Base-by-base conservation (phyloP, 2,113 vertebrate species). In the Lates calcarifer region DNA sequence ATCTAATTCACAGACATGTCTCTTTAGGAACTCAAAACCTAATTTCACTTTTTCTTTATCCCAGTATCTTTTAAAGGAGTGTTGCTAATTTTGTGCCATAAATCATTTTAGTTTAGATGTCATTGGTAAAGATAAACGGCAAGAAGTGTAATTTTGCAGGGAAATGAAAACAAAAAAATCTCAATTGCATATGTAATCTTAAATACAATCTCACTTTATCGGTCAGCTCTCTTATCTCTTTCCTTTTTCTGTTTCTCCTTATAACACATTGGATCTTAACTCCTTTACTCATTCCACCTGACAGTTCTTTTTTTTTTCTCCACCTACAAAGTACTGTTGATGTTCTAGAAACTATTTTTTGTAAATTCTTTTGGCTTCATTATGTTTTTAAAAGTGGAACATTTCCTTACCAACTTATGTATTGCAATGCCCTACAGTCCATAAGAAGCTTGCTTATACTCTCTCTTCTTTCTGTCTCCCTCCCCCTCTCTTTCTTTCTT, bases 71-170 rank as follows among this genome's bases (percentile, higher is more conserved):
- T 26, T 10, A 28, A 72, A 49, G 37, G 1, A 1, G 6, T 7
- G 1, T 5, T 29, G 49, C 22, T 66, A 29, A 74, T 66, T 47
- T 41, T 47, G 35, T 24, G 2, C 2, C 63, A 82, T 79, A 67
- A 85, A 65, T 85, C 77, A 60, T 72, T 67, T 69, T 55, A 64
- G 24, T 58, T 11, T 14, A 33, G 14, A 22, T 81, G 75, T 66
- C 29, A 64, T 63, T 76, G 69, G 61, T 68, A 12, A n/a, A 33
- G 29, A 71, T 62, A 41, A 31, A 67, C 53, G 10, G 26, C 5
- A 31, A 39, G 35, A 51, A 55, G 70, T 71, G 6, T 17, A 37
- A 65, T 79, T 77, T 76, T 18, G 51, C 7, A 39, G 26, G 1
- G 13, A 20, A 66, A 75, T 14, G 12, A 41, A 35, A 35, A 35